Base-by-base conservation (phyloP, 2,888 invertebrate species). In the Apamea anceps region DNA sequence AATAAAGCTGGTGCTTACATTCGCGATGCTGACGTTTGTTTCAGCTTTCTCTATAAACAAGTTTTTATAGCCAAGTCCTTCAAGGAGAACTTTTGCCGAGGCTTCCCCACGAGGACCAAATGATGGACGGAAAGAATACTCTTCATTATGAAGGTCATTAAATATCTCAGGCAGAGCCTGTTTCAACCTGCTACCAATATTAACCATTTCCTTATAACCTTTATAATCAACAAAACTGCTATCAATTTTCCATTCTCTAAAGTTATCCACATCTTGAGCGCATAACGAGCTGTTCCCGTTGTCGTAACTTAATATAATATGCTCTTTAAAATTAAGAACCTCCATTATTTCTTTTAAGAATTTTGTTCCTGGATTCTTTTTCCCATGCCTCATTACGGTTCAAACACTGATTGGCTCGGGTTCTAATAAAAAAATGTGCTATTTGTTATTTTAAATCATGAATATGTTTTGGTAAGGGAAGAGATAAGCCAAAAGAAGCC, bases 121-220 rank as follows among this genome's bases (percentile, higher is more conserved):
- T 0, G 97, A 97, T 81, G 97, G 95, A 62, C 97, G 96, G 89
- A 98, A 97, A 96, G 97, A 90, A 63, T 94, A 95, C 77, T 96
- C 92, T 72, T 92, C 92, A 74, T 95, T 92, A 60, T 94, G 93
- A 79, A 97, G 97, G n/a, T 95, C 93, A 72, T 88, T 95, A 72
- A 95, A 93, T 77, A 98, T 88, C 63, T 88, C 86, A n/a, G 94
- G 91, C 79, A 93, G 94, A 21, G 93, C 91, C 79, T 93, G 88
- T 85, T 90, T 93, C 67, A 95, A 85, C 77, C 95, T 92, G 77
- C 91, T 91, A 45, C 93, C 98, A 37, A 98, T 95, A 79, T 97
- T 96, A 84, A 96, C 96, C 89, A 98, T 93, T 92, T 98, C 98
- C 85, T 97, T 97, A 89, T 96, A 95, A 18, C 97, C 97, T 85